Base-by-base conservation (phyloP, 2,113 vertebrate species). In the Mastomys coucha region DNA sequence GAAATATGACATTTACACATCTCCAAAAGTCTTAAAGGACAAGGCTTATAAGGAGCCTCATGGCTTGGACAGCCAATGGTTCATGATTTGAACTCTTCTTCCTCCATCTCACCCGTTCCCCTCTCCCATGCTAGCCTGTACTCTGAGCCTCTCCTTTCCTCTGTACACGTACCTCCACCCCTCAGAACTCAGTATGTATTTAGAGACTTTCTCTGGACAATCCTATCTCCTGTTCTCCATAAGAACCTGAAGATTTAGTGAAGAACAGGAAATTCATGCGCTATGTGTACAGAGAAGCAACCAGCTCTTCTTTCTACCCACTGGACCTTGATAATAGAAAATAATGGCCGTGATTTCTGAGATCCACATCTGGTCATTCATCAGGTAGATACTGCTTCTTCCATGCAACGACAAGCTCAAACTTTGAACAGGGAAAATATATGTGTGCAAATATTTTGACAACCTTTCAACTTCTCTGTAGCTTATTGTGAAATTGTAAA, bases 141-240 rank as follows among this genome's bases (percentile, higher is more conserved):
- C 80, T 58, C 36, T 60, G 22, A 82, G 19, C 22, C 12, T 58
- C 49, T n/a, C 53, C 42, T 17, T 31, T 13, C 39, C 56, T 49
- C 16, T 0, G 9, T 3, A 20, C 39, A 13, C 0, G 9, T 3
- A 12, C 9, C 26, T 84, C 39, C 6, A 36, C 28, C 45, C 7
- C 70, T 33, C 39, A 80, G 60, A 67, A 51, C 70, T 49, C 56
- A 24, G 0, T 7, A 26, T 1, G 0, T 49, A 5, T 76, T 39
- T 49, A 9, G 76, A 26, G 17, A 95, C 51, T 17, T 58, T 63
- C 56, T 86, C 75, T 89, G n/a, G 22, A 20, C 28, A 73, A 20
- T 42, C 65, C 58, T 26, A 22, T 60, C 80, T 36, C 9, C n/a
- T 78, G 14, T 7, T 31, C 3, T 76, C 31, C 69, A 81, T 26